Evolutionary conservation across 1,140 invertebrate species (phyloP).

Genomic region (Rhyacophila brunnea): DNA sequence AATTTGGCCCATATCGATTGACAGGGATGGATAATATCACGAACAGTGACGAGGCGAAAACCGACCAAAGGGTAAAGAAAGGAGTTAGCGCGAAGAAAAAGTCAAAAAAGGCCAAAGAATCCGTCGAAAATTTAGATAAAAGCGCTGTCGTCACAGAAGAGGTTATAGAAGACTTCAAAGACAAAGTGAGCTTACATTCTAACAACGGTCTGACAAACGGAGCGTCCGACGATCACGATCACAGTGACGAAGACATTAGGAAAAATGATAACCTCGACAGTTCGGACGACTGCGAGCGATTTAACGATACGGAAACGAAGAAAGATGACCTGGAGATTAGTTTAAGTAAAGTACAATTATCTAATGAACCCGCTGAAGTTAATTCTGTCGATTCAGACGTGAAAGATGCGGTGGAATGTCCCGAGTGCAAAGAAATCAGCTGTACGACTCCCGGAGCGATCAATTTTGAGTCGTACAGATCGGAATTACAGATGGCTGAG

Average conservation of each 20-base stretch:
- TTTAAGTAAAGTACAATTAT: slow-evolving; percentile 9
- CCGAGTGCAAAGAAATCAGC: slow-evolving; percentile 11
- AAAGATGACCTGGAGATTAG: slow-evolving; percentile 6
- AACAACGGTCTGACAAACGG: slow-evolving; percentile 23
- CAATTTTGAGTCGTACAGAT: slow-evolving; percentile 52
- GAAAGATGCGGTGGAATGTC: slow-evolving; percentile 1
- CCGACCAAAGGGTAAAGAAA: slow-evolving; percentile 15
- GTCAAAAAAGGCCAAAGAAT: slow-evolving; percentile 25
- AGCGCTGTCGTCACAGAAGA: slow-evolving; percentile 1
- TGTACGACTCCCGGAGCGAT: slow-evolving; percentile 33
- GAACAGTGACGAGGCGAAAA: slow-evolving; percentile 17
- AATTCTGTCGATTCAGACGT: not conserved
- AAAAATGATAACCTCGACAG: slow-evolving; percentile 12
- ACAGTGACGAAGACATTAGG: slow-evolving; percentile 11
- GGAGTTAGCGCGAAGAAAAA: slow-evolving; percentile 21
- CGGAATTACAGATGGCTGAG: slow-evolving; percentile 55
- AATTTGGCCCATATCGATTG: not conserved
- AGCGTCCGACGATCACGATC: slow-evolving; percentile 10
- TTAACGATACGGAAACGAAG: not conserved
- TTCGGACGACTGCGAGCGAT: slow-evolving; percentile 2
- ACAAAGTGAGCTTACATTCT: slow-evolving; percentile 20
- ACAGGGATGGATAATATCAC: slow-evolving; percentile 21
- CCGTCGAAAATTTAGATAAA: slow-evolving; percentile 22
- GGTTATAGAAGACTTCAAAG: slow-evolving; percentile 17
- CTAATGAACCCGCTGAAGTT: slow-evolving; percentile 1